A percentile compares a stretch with the other conserved stretches of the same genome.
Conservation (phyloP, 2,797 vertebrate genomes). For the Muscicapa striata region DNA sequence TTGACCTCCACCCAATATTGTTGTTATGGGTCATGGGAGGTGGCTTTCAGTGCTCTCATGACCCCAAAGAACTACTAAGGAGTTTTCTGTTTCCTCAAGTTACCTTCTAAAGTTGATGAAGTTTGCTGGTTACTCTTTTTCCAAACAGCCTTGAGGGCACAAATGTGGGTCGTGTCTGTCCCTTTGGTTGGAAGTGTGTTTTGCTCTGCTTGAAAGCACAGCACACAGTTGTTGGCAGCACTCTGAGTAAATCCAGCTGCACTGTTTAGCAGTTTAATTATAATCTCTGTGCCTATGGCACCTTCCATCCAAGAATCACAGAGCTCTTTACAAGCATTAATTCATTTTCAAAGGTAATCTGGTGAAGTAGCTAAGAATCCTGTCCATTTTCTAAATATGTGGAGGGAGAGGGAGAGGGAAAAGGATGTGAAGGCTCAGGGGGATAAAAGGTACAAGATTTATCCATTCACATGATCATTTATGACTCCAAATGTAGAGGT, state of each 20-base stretch:
- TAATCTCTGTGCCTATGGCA: background rate
- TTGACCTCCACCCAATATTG: background rate
- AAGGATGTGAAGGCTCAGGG: background rate
- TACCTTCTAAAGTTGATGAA: background rate
- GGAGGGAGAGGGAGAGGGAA: background rate
- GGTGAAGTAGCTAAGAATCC: background rate
- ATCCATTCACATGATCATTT: background rate
- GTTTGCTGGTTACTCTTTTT: background rate
- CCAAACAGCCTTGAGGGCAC: background rate
- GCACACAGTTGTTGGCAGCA: background rate
- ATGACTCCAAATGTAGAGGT: background rate
- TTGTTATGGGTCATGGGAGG: background rate
- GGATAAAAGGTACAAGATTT: background rate
- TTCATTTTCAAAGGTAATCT: constrained; percentile 1
- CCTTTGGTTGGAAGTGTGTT: background rate
- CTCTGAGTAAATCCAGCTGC: constrained; percentile 18
- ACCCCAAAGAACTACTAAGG: background rate
- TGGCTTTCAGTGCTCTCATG: background rate
- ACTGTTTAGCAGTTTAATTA: constrained; percentile 27
- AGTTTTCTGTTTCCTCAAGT: background rate
- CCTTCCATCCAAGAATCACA: background rate
- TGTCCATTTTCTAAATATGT: background rate
- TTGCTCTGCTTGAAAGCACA: background rate
- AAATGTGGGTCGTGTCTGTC: background rate
- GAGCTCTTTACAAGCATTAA: background rate